A percentile compares a stretch with the other conserved stretches of the same genome.
phyloP scores from a whole-genome alignment of 2,113 vertebrate species.

The Sitta europaea region DNA sequence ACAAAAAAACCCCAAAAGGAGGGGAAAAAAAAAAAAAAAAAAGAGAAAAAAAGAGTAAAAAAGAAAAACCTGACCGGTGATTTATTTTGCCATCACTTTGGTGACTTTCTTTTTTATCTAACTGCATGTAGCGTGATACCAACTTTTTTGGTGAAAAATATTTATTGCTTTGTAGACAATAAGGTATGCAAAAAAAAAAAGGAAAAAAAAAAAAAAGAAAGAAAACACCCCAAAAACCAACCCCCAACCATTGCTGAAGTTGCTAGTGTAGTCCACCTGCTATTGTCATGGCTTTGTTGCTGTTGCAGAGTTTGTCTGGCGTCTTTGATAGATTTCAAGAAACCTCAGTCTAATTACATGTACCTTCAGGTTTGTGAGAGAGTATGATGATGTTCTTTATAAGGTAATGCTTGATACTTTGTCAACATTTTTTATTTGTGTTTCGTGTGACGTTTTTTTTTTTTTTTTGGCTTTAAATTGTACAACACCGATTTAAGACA shows the following conservation, averaged over 20 bases:
- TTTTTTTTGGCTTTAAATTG: conserved; percentile 47
- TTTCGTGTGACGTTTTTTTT: conserved; percentile 52
- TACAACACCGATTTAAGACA: conserved; percentile 64
- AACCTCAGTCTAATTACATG: conserved; percentile 28
- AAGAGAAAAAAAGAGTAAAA: too few relatives aligned
- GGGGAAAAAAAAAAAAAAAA: fast-evolving
- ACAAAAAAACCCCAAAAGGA: background rate
- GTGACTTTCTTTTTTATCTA: conserved; percentile 44
- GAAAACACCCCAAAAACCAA: background rate
- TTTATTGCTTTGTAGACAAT: conserved; percentile 70
- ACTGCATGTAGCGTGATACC: conserved; percentile 39
- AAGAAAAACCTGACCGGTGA: background rate
- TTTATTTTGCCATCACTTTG: conserved; percentile 27
- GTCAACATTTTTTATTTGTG: conserved; percentile 45
- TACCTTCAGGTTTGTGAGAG: conserved; percentile 45
- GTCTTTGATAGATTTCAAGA: conserved; percentile 42
- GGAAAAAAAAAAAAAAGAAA: background rate
- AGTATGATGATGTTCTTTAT: conserved; percentile 23
- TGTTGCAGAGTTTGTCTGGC: conserved; percentile 40
- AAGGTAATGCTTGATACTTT: conserved; percentile 19
- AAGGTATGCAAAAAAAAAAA: background rate
- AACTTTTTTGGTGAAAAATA: conserved; percentile 48
- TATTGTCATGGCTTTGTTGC: conserved; percentile 35
- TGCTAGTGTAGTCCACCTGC: background rate
- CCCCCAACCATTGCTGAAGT: background rate